A percentile compares a stretch with the other conserved stretches of the same genome.
These are phyloP conservation scores for Polietes domitor DNA, from an alignment of 2,888 invertebrate species.

Conservation along the genomic window DNA sequence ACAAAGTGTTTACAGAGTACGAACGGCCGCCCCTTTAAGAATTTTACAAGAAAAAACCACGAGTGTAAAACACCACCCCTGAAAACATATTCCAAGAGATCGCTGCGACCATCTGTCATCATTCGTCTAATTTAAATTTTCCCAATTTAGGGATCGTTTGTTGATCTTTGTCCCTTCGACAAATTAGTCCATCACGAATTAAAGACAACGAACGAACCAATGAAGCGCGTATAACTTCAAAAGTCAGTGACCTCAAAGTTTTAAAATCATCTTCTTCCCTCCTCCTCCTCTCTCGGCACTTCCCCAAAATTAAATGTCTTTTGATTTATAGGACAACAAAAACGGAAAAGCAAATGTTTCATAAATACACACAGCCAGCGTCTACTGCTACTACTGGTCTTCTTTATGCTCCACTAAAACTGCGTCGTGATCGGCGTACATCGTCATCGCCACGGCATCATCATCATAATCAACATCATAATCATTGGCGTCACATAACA, in stretches of 20 bases:
- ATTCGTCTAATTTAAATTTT: background rate
- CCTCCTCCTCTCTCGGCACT: background rate
- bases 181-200: too few relatives aligned
- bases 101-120: background rate
- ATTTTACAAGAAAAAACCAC: too few relatives aligned
- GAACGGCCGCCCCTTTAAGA: too few relatives aligned
- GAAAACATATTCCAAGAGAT: too few relatives aligned
- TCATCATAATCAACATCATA: background rate
- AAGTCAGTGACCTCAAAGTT: background rate
- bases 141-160: background rate
- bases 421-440: background rate
- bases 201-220: background rate
- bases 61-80: too few relatives aligned
- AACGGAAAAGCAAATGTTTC: background rate
- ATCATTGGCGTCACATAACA: constrained; percentile 20
- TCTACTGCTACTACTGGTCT: background rate
- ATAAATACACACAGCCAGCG: background rate
- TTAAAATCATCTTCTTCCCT: background rate
- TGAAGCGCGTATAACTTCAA: background rate
- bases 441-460: background rate
- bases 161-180: background rate
- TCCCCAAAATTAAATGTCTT: background rate
- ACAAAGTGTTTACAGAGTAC: too few relatives aligned
- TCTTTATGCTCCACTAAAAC: background rate
- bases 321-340: background rate